Percentiles rank a stretch among this genome's conserved stretches.
Evolutionary conservation across 1,140 invertebrate species (phyloP).

Genomic region (Galleria mellonella): DNA sequence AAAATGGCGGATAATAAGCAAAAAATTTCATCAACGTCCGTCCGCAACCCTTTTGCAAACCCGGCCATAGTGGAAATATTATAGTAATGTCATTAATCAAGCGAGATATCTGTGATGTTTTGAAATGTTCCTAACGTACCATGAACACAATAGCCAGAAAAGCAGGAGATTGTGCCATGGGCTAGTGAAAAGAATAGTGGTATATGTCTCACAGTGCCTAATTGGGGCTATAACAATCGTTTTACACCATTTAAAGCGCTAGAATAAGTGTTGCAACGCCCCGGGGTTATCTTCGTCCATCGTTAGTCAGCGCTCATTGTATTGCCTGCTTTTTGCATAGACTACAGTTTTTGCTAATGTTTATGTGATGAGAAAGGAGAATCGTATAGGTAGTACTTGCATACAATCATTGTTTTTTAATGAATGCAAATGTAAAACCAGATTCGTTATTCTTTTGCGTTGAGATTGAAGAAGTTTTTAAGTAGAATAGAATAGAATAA

Average conservation of each 20-base stretch:
- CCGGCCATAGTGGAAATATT: constrained; percentile 22
- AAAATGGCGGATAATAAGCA: background rate
- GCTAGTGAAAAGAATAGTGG: constrained; percentile 15
- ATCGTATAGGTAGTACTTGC: too few relatives aligned
- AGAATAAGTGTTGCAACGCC: constrained; percentile 4
- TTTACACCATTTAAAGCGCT: constrained; percentile 17
- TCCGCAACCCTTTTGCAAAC: constrained; percentile 10
- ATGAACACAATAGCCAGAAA: constrained; percentile 38
- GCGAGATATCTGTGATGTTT: constrained; percentile 34
- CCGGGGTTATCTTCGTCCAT: background rate
- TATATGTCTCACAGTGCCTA: constrained; percentile 3
- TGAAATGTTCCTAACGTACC: constrained; percentile 30
- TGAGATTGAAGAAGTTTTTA: too few relatives aligned
- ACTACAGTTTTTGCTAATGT: too few relatives aligned
- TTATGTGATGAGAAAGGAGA: too few relatives aligned
- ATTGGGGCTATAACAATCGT: constrained; percentile 6
- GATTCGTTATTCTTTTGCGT: too few relatives aligned
- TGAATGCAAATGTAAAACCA: too few relatives aligned
- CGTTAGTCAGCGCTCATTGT: too few relatives aligned
- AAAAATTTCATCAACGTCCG: constrained; percentile 3
- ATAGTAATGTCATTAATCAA: constrained; percentile 60
- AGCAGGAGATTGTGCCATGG: constrained; percentile 1
- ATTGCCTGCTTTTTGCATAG: too few relatives aligned
- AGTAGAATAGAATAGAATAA: too few relatives aligned
- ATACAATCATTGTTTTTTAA: too few relatives aligned